A percentile compares a stretch with the other conserved stretches of the same genome.
Evolutionary conservation across 30 jellyfish, hydroid and myxozoan species (phyloP).

Genomic region (Sanderia malayensis): DNA sequence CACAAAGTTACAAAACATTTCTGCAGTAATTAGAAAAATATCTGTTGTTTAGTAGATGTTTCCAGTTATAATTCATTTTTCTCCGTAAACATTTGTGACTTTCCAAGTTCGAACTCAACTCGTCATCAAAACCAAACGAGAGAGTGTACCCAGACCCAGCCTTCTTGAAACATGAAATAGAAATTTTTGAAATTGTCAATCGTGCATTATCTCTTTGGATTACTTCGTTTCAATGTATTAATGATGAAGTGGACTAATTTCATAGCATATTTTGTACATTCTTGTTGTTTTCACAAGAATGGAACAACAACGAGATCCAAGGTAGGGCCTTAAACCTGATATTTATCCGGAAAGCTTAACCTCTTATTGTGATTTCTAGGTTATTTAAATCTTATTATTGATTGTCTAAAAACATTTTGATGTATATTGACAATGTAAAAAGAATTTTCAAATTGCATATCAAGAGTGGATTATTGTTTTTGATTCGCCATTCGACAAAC

Average conservation of each 20-base stretch:
- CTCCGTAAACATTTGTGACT: no score
- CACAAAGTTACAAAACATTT: no score
- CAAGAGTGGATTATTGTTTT: neutral
- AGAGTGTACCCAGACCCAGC: no score
- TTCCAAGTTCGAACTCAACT: no score
- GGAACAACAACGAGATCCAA: constrained; percentile 24
- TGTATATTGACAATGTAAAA: neutral
- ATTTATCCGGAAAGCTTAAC: constrained; percentile 56
- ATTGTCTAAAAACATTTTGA: constrained; percentile 1
- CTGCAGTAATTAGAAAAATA: no score
- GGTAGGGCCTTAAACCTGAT: constrained; percentile 56
- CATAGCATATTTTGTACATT: neutral
- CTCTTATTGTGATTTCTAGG: constrained; percentile 7
- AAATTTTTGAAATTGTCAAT: no score
- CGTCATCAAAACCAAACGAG: no score
- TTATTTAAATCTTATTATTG: neutral
- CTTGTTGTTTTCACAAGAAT: neutral
- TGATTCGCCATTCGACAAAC: neutral
- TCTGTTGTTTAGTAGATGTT: no score
- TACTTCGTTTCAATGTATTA: neutral
- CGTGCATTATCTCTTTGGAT: neutral
- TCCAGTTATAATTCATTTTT: no score
- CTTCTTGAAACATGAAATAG: no score
- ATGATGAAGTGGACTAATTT: neutral
- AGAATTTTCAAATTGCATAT: neutral